phyloP scores from a whole-genome alignment of 2,113 vertebrate genomes.

The Amphilophus citrinellus region DNA sequence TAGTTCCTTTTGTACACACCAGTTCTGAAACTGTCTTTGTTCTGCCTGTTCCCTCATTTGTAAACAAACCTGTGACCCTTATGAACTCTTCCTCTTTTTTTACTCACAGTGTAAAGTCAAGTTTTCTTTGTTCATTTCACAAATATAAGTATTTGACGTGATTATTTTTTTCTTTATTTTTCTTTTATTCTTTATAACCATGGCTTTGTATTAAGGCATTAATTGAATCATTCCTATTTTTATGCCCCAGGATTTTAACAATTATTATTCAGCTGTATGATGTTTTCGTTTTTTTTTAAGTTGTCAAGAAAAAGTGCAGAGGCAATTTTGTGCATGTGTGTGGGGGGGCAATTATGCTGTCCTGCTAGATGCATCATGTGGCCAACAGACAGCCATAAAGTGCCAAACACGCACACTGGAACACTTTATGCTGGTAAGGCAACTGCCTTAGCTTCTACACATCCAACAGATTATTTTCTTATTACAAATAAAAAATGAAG shows the following conservation, averaged over 20 bases:
- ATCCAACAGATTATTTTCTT: conserved; percentile 5
- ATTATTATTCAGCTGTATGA: background rate
- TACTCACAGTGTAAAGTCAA: background rate
- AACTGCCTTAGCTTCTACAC: background rate
- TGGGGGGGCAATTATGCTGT: background rate
- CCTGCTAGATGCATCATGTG: background rate
- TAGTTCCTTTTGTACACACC: conserved; percentile 6
- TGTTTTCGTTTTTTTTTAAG: background rate
- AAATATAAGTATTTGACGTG: conserved; percentile 2
- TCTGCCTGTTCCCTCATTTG: conserved; percentile 33
- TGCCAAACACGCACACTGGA: background rate
- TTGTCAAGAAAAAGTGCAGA: background rate
- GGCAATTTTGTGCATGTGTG: no score
- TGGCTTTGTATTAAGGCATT: conserved; percentile 21
- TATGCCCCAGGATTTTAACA: conserved; percentile 6
- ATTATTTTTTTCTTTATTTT: background rate
- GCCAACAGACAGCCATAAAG: background rate
- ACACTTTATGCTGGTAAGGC: background rate
- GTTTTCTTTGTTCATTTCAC: background rate
- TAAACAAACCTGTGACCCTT: conserved; percentile 38
- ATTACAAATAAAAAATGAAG: conserved; percentile 17
- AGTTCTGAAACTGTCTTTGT: conserved; percentile 30
- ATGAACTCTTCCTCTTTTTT: conserved; percentile 11
- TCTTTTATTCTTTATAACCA: background rate
- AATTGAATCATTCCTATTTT: conserved; percentile 39